These are phyloP conservation scores for Araneus ventricosus DNA, from an alignment of 1,140 invertebrate species.

Conservation along the genomic window DNA sequence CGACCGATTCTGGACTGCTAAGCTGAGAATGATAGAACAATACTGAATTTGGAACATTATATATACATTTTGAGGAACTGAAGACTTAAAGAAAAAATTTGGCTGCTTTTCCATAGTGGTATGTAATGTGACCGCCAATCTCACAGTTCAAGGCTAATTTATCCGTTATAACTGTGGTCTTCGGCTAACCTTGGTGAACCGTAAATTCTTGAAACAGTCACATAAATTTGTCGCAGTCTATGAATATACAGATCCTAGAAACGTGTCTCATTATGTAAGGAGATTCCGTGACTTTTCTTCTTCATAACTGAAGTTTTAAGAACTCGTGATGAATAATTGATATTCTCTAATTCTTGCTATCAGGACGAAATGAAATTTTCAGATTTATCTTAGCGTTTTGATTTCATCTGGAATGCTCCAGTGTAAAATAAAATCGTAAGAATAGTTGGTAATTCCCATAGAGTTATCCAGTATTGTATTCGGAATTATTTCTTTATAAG, in stretches of 20 bases:
- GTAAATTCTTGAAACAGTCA: background rate
- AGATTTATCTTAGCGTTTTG: background rate
- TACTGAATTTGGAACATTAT: background rate
- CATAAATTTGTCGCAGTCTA: background rate
- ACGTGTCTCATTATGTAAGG: background rate
- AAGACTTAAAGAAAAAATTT: background rate
- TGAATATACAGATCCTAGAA: background rate
- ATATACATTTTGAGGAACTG: background rate
- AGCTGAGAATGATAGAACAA: background rate
- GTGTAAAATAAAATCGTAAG: too few relatives aligned
- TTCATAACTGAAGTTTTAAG: background rate
- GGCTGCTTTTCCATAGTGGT: background rate
- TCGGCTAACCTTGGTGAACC: background rate
- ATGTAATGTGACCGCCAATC: background rate
- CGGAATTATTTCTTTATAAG: too few relatives aligned
- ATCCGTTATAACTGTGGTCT: background rate
- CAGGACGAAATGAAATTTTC: background rate
- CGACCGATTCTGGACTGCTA: background rate
- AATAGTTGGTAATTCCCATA: too few relatives aligned
- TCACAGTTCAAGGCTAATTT: background rate
- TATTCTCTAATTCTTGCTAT: background rate
- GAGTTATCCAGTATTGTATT: too few relatives aligned
- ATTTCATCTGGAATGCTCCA: too few relatives aligned
- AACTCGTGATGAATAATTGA: background rate
- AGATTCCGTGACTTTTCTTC: background rate